A percentile compares a stretch with the other conserved stretches of the same genome.
Evolutionary conservation across 23 tunicate species (phyloP).

Genomic region (Ciona savignyi): DNA sequence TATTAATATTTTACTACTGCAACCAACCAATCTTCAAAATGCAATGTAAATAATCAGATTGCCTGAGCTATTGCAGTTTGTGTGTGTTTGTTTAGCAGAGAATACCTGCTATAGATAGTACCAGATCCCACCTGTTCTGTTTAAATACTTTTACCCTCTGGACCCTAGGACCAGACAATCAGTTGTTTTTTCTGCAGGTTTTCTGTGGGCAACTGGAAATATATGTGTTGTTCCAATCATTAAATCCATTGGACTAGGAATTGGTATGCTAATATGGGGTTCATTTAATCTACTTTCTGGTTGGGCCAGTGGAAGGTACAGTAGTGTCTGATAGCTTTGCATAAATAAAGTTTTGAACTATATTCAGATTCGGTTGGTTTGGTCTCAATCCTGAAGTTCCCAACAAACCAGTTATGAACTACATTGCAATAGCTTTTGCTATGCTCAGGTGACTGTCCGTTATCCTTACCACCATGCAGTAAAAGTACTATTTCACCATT

Average conservation of each 20-base stretch:
- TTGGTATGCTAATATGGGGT: conserved; percentile 89
- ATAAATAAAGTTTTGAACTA: no score
- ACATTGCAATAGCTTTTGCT: conserved; percentile 58
- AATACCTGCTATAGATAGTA: no score
- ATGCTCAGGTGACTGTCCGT: conserved; percentile 33
- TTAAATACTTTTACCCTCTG: no score
- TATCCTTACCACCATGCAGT: background rate
- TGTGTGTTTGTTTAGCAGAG: no score
- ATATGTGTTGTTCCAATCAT: conserved; percentile 83
- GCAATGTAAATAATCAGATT: no score
- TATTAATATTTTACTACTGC: no score
- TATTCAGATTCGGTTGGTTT: conserved; percentile 73
- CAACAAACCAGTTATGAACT: conserved; percentile 23
- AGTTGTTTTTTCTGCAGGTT: conserved; percentile 58
- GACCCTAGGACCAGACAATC: no score
- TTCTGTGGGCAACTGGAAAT: conserved; percentile 96
- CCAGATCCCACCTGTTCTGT: no score
- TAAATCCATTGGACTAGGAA: conserved; percentile 91
- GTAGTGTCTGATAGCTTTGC: no score
- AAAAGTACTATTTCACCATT: background rate
- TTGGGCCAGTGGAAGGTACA: conserved; percentile 93
- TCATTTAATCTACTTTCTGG: conserved; percentile 84
- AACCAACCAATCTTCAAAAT: no score
- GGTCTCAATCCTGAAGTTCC: conserved; percentile 54
- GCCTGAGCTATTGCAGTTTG: no score